Evolutionary conservation across 92 coral and sea anemone genomes (phyloP).

Genomic region (Porites divaricata): DNA sequence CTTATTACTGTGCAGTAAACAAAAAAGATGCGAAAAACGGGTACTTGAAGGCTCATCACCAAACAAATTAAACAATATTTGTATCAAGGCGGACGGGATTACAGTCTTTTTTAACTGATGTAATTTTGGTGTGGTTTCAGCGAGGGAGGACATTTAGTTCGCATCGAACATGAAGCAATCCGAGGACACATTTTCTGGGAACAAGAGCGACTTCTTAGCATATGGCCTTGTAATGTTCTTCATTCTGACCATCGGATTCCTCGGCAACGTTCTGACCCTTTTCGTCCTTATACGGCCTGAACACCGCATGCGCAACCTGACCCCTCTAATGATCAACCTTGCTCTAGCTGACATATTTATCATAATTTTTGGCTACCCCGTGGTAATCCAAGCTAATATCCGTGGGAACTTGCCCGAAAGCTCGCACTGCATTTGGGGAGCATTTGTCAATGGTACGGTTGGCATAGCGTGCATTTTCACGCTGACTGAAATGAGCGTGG

Average conservation of each 20-base stretch:
- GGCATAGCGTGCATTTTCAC: conserved; percentile 59
- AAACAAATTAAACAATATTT: no score
- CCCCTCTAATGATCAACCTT: conserved; percentile 60
- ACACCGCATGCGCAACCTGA: conserved; percentile 39
- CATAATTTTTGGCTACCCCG: conserved; percentile 49
- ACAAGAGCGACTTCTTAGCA: conserved; percentile 11
- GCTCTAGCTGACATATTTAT: conserved; percentile 59
- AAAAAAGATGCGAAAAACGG: no score
- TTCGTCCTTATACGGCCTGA: conserved; percentile 37
- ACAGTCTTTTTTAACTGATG: no score
- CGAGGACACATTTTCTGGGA: neutral
- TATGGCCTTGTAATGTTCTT: conserved; percentile 58
- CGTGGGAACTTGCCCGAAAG: neutral
- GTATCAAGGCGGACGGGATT: neutral
- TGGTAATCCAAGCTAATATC: conserved; percentile 35
- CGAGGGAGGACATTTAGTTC: neutral
- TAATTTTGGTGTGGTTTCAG: neutral
- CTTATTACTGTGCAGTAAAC: no score
- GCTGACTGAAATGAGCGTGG: conserved; percentile 46
- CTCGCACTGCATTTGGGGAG: conserved; percentile 43
- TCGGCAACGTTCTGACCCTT: conserved; percentile 46
- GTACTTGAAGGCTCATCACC: no score
- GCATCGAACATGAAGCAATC: neutral
- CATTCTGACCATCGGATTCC: conserved; percentile 40
- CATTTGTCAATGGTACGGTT: conserved; percentile 44